Base-by-base conservation (phyloP, 2,888 invertebrate species). In the Tolmerus cingulatus region DNA sequence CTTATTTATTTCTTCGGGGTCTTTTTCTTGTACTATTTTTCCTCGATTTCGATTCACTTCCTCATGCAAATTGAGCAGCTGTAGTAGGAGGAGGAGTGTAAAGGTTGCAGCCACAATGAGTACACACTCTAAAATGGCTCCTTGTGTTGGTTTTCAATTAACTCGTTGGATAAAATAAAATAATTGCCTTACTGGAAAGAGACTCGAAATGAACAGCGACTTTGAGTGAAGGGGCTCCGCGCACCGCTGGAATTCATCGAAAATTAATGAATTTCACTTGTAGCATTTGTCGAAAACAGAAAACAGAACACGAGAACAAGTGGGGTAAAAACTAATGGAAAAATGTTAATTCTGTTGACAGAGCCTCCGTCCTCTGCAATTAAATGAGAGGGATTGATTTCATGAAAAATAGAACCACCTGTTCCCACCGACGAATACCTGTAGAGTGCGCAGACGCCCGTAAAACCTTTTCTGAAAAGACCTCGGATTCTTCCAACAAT, bases 71-170 rank as follows among this genome's bases (percentile, higher is more conserved):
- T 46, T 79, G 14, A 79, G 30, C 46, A 23, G 78, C 27, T 79
- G 79, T 79, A 79, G 79, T 79, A 34, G 79, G 78, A 79, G 78
- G 27, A 51, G 79, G 27, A 66, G 66, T 66, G 27, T 66, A 79
- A 51, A 79, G 79, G 79, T 51, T 79, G 51, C 79, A 79, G 40
- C 46, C 51, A 79, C 55, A 51, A 57, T 82, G 66, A 82, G 40
- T 27, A 57, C 40, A 74, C 66, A 84, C 57, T 66, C 23, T n/a
- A 84, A 74, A 74, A 84, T 40, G 43, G 74, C 23, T 74, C 55
- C 57, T 9, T 84, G 74, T 84, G 84, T 84, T 66, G 66, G 37
- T 84, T 66, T 84, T 84, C 84, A 84, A 84, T 84, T 84, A 84
- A 74, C 43, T 43, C 74, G 84, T 84, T 74, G 74, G 66, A 84